These are phyloP conservation scores for Apteryx owenii DNA, from an alignment of 2,113 vertebrate genomes.

Conservation along the genomic window DNA sequence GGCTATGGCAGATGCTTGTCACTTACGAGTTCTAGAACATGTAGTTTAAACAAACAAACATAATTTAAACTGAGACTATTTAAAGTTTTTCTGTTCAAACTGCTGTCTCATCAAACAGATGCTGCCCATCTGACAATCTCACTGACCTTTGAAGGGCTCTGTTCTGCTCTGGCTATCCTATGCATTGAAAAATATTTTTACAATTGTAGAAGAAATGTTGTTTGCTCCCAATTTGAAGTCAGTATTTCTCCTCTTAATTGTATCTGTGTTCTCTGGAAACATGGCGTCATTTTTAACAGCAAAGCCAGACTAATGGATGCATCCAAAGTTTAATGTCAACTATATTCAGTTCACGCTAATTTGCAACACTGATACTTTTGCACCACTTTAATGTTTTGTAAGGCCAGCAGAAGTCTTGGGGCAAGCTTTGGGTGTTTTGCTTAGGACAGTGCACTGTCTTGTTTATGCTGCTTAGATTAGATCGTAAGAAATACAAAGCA, in stretches of 20 bases:
- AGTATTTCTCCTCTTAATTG: neutral
- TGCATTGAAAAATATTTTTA: neutral
- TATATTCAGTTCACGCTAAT: neutral
- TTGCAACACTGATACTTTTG: neutral
- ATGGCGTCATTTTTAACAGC: neutral
- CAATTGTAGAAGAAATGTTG: neutral
- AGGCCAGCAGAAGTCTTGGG: neutral
- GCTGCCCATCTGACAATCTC: neutral
- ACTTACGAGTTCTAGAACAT: neutral
- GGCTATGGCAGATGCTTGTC: neutral
- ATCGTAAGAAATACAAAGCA: neutral
- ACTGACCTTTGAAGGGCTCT: accelerated
- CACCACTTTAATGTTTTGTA: neutral
- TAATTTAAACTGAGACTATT: neutral
- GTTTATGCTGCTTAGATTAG: neutral
- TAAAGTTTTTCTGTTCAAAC: neutral
- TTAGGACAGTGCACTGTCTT: neutral
- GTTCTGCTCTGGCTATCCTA: neutral
- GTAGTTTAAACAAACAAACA: neutral
- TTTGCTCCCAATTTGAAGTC: neutral
- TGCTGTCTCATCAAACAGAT: neutral
- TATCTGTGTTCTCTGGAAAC: neutral
- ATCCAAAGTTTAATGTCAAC: neutral
- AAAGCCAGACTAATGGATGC: neutral
- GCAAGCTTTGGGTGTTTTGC: neutral